A percentile compares a stretch with the other conserved stretches of the same genome.
Evolutionary conservation across 2,113 vertebrate genomes (phyloP).

Genomic region (Lampris megalopsis): DNA sequence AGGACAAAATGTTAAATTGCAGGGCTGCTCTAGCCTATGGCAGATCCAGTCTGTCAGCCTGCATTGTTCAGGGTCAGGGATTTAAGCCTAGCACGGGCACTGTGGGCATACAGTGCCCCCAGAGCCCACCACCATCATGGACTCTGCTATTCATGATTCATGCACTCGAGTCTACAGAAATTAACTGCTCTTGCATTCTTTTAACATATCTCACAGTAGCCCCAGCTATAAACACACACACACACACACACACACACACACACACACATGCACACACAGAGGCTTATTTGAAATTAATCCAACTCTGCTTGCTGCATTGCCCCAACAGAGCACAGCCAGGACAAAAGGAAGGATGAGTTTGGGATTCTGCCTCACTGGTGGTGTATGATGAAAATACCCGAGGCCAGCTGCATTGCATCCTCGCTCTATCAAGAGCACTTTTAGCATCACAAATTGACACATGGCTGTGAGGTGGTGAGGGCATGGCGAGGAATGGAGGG

Average conservation of each 20-base stretch:
- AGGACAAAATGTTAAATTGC: not conserved
- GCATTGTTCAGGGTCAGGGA: constrained; percentile 20
- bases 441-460: constrained; percentile 3
- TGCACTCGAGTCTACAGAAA: too few species aligned
- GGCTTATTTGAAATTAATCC: not conserved
- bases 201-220: too few species aligned
- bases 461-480: not conserved
- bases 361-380: too few species aligned
- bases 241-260: not conserved
- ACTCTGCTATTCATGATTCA: too few species aligned
- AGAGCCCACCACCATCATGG: not conserved
- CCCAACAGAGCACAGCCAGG: too few species aligned
- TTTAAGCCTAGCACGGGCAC: not conserved
- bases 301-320: too few species aligned
- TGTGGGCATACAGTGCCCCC: not conserved
- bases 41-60: constrained; percentile 27
- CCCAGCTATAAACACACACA: too few species aligned
- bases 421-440: not conserved
- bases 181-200: too few species aligned
- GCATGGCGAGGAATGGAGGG: not conserved
- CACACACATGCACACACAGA: not conserved
- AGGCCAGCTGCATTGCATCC: not conserved
- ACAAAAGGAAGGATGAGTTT: too few species aligned
- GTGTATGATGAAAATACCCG: too few species aligned
- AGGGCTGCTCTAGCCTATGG: not conserved